A percentile compares a stretch with the other conserved stretches of the same genome.
These are phyloP conservation scores for Cataglyphis rosenhaueri DNA, from an alignment of 2,888 invertebrate genomes.

Conservation along the genomic window DNA sequence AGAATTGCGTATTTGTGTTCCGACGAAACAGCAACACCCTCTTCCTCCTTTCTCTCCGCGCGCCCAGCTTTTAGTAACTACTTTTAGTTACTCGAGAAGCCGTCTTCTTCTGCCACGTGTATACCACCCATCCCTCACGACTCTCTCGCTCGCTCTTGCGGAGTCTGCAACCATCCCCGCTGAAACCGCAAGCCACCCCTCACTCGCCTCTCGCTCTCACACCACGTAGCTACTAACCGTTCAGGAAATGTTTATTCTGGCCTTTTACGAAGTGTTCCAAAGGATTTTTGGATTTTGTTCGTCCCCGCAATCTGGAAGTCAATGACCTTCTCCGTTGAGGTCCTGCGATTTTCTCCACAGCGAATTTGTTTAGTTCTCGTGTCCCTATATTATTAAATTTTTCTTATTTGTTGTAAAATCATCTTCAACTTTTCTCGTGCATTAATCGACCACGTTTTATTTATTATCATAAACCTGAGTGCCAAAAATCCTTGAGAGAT, in stretches of 20 bases:
- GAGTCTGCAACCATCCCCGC: slow-evolving; percentile 77
- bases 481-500: not conserved
- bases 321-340: slow-evolving; percentile 55
- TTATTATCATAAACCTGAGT: not conserved
- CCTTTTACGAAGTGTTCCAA: slow-evolving; percentile 75
- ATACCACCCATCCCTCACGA: slow-evolving; percentile 41
- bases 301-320: slow-evolving; percentile 66
- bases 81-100: slow-evolving; percentile 72
- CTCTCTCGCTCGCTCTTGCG: slow-evolving; percentile 70
- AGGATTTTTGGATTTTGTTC: slow-evolving; percentile 79
- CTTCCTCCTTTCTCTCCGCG: slow-evolving; percentile 6
- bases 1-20: slow-evolving; percentile 45
- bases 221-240: slow-evolving; percentile 80
- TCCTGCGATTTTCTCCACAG: slow-evolving; percentile 21
- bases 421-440: not conserved
- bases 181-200: slow-evolving; percentile 80
- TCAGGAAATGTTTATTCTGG: slow-evolving; percentile 82
- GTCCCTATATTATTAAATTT: not conserved
- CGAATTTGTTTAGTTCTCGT: not conserved
- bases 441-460: not conserved
- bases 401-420: slow-evolving; percentile 16
- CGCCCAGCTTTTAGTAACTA: slow-evolving; percentile 66
- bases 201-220: slow-evolving; percentile 68
- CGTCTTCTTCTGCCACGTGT: slow-evolving; percentile 63
- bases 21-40: slow-evolving; percentile 43